Base-by-base conservation (phyloP, 2,113 vertebrate genomes). In the Rallus limicola region DNA sequence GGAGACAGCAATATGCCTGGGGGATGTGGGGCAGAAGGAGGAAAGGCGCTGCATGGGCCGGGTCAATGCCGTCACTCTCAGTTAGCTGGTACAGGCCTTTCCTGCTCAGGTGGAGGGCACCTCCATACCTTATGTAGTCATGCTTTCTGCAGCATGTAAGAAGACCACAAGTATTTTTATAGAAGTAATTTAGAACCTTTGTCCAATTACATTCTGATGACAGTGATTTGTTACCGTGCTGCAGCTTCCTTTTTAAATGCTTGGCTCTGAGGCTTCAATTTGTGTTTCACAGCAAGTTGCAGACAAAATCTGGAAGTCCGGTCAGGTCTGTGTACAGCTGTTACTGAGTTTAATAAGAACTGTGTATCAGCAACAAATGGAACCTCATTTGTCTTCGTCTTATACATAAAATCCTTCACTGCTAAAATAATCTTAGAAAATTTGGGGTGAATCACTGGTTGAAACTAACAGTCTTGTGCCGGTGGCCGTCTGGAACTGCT, bases 31-130 rank as follows among this genome's bases (percentile, higher is more conserved):
- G 9, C n/a, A 62, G 38, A 36, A 18, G 0, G 11, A 33, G 13
- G 75, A 42, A 59, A 75, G 56, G 15, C 0, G 0, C 31, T 50
- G 15, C 0, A 0, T 64, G 36, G 9, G 15, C 36, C 63, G 29
- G 44, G 36, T 65, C 12, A 2, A 33, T 69, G 33, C 14, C 25
- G 58, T 69, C 21, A 9, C 7, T 68, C 78, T 64, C 31, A 36
- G 7, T 53, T 89, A 19, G 11, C 4, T 65, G 67, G 44, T 31
- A 76, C 3, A 62, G 53, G 24, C 13, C 34, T 82, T 89, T 40
- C 9, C 55, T n/a, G 1, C 23, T 34, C 16, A 29, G 31, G 28
- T 31, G 24, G 9, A 77, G 34, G 52, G 6, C 2, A 1, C 31
- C 48, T 68, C 19, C 11, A 3, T 72, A 55, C 59, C 33, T 88